phyloP scores from a whole-genome alignment of 2,113 vertebrate species.

The Semnornis frantzii region DNA sequence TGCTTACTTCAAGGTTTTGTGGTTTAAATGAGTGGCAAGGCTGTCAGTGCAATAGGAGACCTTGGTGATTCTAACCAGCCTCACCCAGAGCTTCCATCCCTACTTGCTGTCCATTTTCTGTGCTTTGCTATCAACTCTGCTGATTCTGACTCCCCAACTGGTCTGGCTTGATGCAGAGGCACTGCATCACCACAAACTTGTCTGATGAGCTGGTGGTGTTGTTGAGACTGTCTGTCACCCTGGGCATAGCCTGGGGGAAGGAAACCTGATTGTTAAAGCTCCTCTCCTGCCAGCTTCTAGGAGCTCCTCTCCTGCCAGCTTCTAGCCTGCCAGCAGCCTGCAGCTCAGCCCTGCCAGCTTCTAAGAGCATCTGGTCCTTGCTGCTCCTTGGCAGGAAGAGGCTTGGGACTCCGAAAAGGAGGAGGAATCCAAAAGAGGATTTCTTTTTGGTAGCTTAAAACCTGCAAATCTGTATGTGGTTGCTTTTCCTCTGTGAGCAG shows the following conservation, averaged over 20 bases:
- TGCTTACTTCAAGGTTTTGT: neutral
- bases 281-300: neutral
- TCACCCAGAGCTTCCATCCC: too few species aligned
- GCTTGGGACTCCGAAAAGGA: neutral
- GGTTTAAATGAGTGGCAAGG: neutral
- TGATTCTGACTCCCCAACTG: neutral
- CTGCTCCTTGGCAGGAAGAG: neutral
- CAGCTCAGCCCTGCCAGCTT: neutral
- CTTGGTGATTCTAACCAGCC: neutral
- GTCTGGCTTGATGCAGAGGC: neutral
- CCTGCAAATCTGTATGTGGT: neutral
- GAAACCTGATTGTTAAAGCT: neutral
- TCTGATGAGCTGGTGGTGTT: neutral
- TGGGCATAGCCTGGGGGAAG: neutral
- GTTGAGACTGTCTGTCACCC: neutral
- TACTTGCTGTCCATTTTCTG: neutral
- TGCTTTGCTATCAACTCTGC: neutral
- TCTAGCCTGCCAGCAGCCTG: neutral
- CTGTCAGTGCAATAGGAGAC: neutral
- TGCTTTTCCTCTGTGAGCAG: accelerated
- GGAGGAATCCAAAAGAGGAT: neutral
- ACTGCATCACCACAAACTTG: too few species aligned
- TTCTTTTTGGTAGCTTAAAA: neutral
- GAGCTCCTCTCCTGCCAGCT: neutral
- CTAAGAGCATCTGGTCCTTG: neutral